Evolutionary conservation across 2,113 vertebrate genomes (phyloP), one percentile per base, ranked within the genome.

Genomic region (Todiramphus saurophagus): DNA sequence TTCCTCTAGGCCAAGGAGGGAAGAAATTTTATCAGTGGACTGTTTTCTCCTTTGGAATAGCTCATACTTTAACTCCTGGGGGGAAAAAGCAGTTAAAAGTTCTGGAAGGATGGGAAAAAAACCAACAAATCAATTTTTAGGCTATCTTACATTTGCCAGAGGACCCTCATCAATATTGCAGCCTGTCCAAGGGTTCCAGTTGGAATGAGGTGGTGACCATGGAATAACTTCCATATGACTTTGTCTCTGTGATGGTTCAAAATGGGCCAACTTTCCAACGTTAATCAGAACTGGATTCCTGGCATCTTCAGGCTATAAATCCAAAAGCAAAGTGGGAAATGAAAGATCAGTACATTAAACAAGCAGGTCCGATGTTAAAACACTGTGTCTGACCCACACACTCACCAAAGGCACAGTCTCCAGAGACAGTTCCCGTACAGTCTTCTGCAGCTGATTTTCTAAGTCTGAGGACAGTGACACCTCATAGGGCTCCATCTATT

Each of bases 141-240:
- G 44, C 7, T 63, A 18, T 35, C 56, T 64, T 94, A 87, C 66
- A 95, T 99, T 99, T 63, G 99, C 99, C 93, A 99, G 97, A 7
- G 99, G 99, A 4, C 99, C 99, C 16, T 99, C 99, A 68, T 99
- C 99, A 35, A 99, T 99, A 98, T 99, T 99, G 97, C 98, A 98
- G 97, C 99, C 98, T 41, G 99, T 99, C 99, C 99, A 99, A 35
- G 99, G 99, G 98, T 99, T 99, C 99, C 99, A 99, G 97, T 99
- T 99, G 94, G 99, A 98, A 74, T 99, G 99, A 9, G 99, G 99
- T 0, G 99, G 99, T 16, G 99, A 99, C 99, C 99, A 99, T 3
- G 99, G 99, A 62, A 99, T 99, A 55, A 99, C 99, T 2, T 99
- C 99, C 3, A 92, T 95, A 4, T 91, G 97, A 48, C 82, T 99